A percentile compares a stretch with the other conserved stretches of the same genome.
Evolutionary conservation across 1,140 invertebrate genomes (phyloP).

Genomic region (Drosophila virilis): DNA sequence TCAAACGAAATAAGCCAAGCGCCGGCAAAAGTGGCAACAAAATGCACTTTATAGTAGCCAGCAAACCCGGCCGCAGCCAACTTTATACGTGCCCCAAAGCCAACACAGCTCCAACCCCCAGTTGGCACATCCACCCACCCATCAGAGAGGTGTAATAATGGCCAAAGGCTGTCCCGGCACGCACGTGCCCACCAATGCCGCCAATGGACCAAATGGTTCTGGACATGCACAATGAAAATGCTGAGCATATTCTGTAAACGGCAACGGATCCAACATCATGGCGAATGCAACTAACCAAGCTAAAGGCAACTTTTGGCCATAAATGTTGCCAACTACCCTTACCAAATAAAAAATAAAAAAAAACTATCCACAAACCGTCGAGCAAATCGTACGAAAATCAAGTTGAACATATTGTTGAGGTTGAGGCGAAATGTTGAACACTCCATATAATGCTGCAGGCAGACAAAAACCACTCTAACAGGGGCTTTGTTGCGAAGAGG

Average conservation of each 20-base stretch:
- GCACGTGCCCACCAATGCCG: slow-evolving; percentile 50
- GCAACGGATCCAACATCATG: slow-evolving; percentile 14
- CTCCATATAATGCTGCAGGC: slow-evolving; percentile 35
- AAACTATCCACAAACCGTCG: slow-evolving; percentile 29
- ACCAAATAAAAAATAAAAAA: slow-evolving; percentile 20
- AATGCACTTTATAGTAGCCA: slow-evolving; percentile 73
- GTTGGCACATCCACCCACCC: slow-evolving; percentile 1
- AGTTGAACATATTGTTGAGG: slow-evolving; percentile 73
- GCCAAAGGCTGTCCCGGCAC: slow-evolving; percentile 67
- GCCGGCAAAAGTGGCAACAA: slow-evolving; percentile 76
- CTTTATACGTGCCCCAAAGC: slow-evolving; percentile 52
- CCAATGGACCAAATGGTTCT: slow-evolving; percentile 54
- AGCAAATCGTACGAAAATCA: slow-evolving; percentile 74
- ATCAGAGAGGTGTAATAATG: slow-evolving; percentile 73
- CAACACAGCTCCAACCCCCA: neutral
- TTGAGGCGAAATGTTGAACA: slow-evolving; percentile 47
- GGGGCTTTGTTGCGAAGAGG: slow-evolving; percentile 5
- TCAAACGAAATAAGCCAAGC: slow-evolving; percentile 81
- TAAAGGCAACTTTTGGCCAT: slow-evolving; percentile 56
- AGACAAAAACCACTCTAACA: slow-evolving; percentile 32
- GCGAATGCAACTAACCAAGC: slow-evolving; percentile 43
- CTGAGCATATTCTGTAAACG: slow-evolving; percentile 30
- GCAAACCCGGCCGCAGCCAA: slow-evolving; percentile 33
- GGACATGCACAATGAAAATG: slow-evolving; percentile 60
- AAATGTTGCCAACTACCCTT: slow-evolving; percentile 57